Percentiles rank a stretch among this genome's conserved stretches.
Conservation (phyloP, 2,113 vertebrate genomes). For the Chamaea fasciata region DNA sequence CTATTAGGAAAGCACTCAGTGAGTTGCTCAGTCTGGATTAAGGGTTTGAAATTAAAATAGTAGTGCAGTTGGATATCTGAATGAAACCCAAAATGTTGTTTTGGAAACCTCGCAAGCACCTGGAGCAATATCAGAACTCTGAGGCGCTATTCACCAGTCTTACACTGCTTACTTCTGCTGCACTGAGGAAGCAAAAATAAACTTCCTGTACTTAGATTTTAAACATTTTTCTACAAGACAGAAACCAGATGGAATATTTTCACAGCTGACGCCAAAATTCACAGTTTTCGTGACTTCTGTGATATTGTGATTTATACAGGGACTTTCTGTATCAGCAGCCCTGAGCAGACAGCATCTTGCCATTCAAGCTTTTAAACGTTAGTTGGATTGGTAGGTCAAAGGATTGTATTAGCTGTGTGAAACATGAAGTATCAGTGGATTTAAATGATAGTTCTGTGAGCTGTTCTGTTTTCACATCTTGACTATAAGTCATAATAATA, state of each 20-base stretch:
- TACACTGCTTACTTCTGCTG: conserved; percentile 34
- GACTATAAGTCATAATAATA: neutral
- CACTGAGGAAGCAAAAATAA: conserved; percentile 52
- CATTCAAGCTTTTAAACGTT: neutral
- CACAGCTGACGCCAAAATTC: conserved; percentile 66
- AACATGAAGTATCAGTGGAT: conserved; percentile 7
- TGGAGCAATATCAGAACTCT: conserved; percentile 29
- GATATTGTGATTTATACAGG: conserved; percentile 56
- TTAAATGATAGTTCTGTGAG: neutral
- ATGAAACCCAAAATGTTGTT: conserved; percentile 9
- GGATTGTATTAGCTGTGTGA: neutral
- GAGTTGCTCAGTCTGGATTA: neutral
- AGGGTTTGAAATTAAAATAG: neutral
- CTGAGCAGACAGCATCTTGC: conserved; percentile 17
- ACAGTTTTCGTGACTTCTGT: conserved; percentile 50
- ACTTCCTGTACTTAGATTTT: conserved; percentile 59
- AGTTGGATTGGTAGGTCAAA: conserved; percentile 35
- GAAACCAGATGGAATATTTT: conserved; percentile 68
- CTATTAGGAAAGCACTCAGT: neutral
- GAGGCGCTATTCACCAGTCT: neutral
- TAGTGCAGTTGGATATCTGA: neutral
- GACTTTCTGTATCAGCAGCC: conserved; percentile 42
- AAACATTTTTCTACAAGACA: conserved; percentile 64
- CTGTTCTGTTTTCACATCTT: neutral
- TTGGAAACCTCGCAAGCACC: neutral